Evolutionary conservation across 2,113 vertebrate genomes (phyloP).

Genomic region (Macquaria australasica): DNA sequence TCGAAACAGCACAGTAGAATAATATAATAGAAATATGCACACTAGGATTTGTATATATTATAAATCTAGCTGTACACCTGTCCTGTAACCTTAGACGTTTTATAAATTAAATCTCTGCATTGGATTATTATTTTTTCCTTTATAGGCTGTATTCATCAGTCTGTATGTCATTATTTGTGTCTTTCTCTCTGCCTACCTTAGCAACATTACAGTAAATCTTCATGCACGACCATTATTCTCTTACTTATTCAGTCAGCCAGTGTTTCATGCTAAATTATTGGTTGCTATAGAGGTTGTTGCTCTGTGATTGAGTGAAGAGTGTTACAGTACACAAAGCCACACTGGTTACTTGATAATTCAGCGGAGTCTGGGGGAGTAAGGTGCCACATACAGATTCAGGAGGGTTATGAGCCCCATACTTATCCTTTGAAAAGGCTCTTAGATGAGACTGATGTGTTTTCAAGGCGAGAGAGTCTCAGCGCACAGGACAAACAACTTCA

Average conservation of each 20-base stretch:
- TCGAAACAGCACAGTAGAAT: not conserved
- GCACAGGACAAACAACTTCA: constrained; percentile 7
- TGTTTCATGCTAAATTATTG: constrained; percentile 29
- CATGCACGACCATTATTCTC: constrained; percentile 2
- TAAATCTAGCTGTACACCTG: not conserved
- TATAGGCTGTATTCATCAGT: not conserved
- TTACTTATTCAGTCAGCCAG: constrained; percentile 14
- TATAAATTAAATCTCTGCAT: not conserved
- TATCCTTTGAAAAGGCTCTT: constrained; percentile 6
- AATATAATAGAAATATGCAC: not conserved
- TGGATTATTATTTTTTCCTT: not conserved
- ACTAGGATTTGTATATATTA: not conserved
- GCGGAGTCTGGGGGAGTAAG: not conserved
- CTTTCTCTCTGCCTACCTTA: constrained; percentile 3
- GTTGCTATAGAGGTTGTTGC: constrained; percentile 13
- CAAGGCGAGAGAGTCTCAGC: constrained; percentile 8
- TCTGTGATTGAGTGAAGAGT: constrained; percentile 32
- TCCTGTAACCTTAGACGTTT: not conserved
- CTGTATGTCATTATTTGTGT: not conserved
- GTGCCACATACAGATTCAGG: constrained; percentile 30
- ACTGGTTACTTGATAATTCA: constrained; percentile 20
- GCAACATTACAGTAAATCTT: not conserved
- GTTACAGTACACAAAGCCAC: constrained; percentile 20
- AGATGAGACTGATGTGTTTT: constrained; percentile 6
- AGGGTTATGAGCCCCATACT: constrained; percentile 1